A percentile compares a stretch with the other conserved stretches of the same genome.
These are phyloP conservation scores for Pangasius larnaudii DNA, from an alignment of 2,797 vertebrate genomes.

Conservation along the genomic window DNA sequence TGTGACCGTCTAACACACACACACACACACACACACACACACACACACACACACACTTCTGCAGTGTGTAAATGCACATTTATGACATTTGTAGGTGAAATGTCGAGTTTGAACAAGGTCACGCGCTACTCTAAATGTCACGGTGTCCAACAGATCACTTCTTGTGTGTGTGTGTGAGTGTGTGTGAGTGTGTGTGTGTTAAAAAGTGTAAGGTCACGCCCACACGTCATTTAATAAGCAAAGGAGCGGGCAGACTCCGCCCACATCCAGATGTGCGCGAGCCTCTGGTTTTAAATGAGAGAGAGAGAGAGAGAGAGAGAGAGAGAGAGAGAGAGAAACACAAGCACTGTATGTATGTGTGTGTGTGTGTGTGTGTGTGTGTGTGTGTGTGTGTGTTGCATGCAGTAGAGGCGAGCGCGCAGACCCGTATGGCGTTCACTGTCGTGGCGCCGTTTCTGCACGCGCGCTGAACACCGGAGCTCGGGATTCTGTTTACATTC, in stretches of 20 bases:
- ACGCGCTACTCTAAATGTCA: constrained; percentile 7
- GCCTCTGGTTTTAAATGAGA: constrained; percentile 13
- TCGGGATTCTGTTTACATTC: background rate
- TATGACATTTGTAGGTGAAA: constrained; percentile 20
- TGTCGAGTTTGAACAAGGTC: background rate
- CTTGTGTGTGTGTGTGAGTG: background rate
- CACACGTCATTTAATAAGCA: background rate
- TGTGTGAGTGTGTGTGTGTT: background rate
- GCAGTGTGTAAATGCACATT: constrained; percentile 12
- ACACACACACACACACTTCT: background rate
- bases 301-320: background rate
- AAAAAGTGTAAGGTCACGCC: background rate
- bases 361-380: background rate
- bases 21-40: constrained; percentile 13
- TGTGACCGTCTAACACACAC: background rate
- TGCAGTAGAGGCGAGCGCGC: constrained; percentile 10
- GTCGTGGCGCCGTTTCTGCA: background rate
- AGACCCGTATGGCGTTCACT: background rate
- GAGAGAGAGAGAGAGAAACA: background rate
- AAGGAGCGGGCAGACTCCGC: background rate
- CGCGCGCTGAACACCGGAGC: constrained; percentile 8
- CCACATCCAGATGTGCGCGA: constrained; percentile 25
- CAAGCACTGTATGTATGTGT: background rate
- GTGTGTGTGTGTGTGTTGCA: background rate
- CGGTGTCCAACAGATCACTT: background rate